A percentile compares a stretch with the other conserved stretches of the same genome.
Conservation (phyloP, 2,113 vertebrate species). For the Andinoacara biseriatus region DNA sequence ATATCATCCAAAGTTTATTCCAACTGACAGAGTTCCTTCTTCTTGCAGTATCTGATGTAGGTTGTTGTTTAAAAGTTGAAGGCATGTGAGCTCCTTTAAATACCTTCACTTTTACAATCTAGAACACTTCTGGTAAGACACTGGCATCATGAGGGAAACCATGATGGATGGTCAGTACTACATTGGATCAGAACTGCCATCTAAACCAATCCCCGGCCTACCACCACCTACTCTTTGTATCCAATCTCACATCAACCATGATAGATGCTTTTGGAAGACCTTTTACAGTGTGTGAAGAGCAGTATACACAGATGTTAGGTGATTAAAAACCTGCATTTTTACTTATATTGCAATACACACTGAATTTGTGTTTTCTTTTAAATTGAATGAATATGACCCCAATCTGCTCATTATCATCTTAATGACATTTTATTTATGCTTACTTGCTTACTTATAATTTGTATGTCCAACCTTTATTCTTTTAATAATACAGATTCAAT, state of each 20-base stretch:
- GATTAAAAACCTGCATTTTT: not conserved
- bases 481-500: not conserved
- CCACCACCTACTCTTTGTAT: not conserved
- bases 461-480: not conserved
- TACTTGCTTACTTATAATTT: not conserved
- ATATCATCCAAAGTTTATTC: not conserved
- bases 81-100: slow-evolving; percentile 10
- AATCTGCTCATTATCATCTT: not conserved
- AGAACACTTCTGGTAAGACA: not conserved
- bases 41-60: not conserved
- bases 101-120: not conserved
- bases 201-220: not conserved
- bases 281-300: not conserved
- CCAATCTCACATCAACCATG: not conserved
- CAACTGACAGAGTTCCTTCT: not conserved
- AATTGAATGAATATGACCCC: not conserved
- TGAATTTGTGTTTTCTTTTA: not conserved
- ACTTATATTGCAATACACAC: not conserved
- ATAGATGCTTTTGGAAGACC: not conserved
- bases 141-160: not conserved
- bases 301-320: not conserved
- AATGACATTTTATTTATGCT: not conserved
- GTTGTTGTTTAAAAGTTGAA: not conserved
- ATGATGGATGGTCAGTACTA: not conserved
- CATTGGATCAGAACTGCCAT: slow-evolving; percentile 1